Evolutionary conservation across 2,888 invertebrate genomes (phyloP).

Genomic region (Steinernema scapterisci): DNA sequence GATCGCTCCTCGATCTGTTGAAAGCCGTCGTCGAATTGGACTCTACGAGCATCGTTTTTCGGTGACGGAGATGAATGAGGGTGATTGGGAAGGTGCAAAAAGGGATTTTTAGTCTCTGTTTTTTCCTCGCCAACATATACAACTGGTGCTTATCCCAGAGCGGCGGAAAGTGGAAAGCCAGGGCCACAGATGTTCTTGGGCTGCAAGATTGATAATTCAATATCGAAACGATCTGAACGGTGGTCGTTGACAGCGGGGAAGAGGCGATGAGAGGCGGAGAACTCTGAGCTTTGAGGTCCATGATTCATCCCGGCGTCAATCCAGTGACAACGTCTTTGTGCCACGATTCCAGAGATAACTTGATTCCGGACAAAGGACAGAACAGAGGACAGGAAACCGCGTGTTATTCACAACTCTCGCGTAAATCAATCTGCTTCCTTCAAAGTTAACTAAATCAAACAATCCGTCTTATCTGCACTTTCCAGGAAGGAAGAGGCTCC

Average conservation of each 20-base stretch:
- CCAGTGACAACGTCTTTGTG: too few relatives aligned
- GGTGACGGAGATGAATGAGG: constrained; percentile 21
- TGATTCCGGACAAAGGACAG: neutral
- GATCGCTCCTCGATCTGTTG: neutral
- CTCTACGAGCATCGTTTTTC: constrained; percentile 15
- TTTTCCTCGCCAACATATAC: constrained; percentile 7
- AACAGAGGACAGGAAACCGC: neutral
- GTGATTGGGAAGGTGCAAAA: constrained; percentile 28
- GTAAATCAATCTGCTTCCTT: neutral
- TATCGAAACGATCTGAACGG: neutral
- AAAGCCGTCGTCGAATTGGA: neutral
- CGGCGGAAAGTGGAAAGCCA: neutral
- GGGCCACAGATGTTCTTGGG: neutral
- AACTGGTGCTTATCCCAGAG: neutral
- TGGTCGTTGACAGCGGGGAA: too few relatives aligned
- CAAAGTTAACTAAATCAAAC: neutral
- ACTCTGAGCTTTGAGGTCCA: too few relatives aligned
- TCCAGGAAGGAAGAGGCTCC: neutral
- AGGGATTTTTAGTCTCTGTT: constrained; percentile 15
- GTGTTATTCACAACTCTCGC: neutral
- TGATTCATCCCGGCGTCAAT: too few relatives aligned
- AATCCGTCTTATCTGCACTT: constrained; percentile 13
- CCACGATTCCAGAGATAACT: neutral
- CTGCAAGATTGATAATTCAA: neutral
- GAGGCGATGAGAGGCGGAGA: too few relatives aligned